Percentiles rank a stretch among this genome's conserved stretches.
phyloP scores from a whole-genome alignment of 2,113 vertebrate genomes.

The Chionomys nivalis region DNA sequence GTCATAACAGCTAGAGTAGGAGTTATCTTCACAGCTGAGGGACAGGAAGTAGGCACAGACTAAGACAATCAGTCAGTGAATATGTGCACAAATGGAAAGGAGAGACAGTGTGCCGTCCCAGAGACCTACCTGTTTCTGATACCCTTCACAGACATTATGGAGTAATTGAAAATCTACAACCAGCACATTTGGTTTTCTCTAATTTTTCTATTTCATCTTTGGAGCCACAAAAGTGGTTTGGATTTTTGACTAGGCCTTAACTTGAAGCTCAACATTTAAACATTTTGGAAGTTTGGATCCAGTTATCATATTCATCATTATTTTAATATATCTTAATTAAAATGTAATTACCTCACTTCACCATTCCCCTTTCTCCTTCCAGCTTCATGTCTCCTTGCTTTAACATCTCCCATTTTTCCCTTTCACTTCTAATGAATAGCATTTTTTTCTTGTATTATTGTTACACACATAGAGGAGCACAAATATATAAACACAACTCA shows the following conservation, averaged over 20 bases:
- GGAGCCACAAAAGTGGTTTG: neutral
- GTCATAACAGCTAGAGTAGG: too few relatives aligned
- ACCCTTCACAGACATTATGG: neutral
- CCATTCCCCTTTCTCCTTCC: neutral
- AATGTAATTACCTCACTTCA: neutral
- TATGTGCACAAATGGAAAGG: accelerated
- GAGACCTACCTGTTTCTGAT: neutral
- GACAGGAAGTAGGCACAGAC: accelerated
- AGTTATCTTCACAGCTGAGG: neutral
- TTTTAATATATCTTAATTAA: neutral
- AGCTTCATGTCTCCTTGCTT: neutral
- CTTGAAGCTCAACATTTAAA: neutral
- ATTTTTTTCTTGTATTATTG: neutral
- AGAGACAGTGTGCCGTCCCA: accelerated
- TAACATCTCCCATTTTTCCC: neutral
- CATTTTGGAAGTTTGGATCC: neutral
- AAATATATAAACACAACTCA: neutral
- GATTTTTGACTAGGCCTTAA: neutral
- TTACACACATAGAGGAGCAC: neutral
- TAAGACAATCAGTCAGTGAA: accelerated
- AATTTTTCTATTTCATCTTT: neutral
- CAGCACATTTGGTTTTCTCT: neutral
- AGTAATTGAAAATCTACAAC: neutral
- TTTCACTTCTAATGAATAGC: neutral
- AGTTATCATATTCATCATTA: neutral